Percentiles rank a stretch among this genome's conserved stretches.
Conservation (phyloP, 1,140 invertebrate species). For the Orius insidiosus region DNA sequence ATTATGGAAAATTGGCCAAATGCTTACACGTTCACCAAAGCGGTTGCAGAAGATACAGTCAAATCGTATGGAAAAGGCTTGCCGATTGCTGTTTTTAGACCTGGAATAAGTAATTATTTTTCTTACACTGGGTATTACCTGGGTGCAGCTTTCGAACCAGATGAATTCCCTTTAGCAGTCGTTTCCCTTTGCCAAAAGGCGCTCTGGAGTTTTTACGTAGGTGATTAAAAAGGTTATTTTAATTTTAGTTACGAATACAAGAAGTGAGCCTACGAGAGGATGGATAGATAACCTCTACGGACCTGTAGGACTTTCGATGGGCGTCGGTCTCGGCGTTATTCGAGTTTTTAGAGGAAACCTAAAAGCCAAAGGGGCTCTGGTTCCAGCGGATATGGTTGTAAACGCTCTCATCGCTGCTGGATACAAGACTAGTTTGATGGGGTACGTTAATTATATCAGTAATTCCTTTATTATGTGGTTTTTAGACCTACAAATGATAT, state of each 20-base stretch:
- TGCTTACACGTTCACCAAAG: slow-evolving; percentile 50
- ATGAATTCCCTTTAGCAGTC: too few relatives aligned
- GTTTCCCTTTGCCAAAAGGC: too few relatives aligned
- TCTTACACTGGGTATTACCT: too few relatives aligned
- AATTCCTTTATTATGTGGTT: too few relatives aligned
- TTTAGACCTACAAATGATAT: slow-evolving; percentile 22
- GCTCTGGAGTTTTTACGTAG: too few relatives aligned
- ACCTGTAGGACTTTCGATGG: slow-evolving; percentile 40
- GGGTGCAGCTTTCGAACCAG: too few relatives aligned
- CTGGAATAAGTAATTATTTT: slow-evolving; percentile 33
- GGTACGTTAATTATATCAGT: slow-evolving; percentile 13
- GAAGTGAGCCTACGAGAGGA: slow-evolving; percentile 30
- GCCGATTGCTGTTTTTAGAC: slow-evolving; percentile 36
- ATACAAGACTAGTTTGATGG: slow-evolving; percentile 33
- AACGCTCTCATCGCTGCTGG: slow-evolving; percentile 57
- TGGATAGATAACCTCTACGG: slow-evolving; percentile 70
- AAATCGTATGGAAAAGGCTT: slow-evolving; percentile 32
- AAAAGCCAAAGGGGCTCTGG: slow-evolving; percentile 43
- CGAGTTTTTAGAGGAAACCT: slow-evolving; percentile 37
- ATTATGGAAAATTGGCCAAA: slow-evolving; percentile 42
- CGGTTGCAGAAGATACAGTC: slow-evolving; percentile 40
- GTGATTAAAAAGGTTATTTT: too few relatives aligned
- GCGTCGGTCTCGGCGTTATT: slow-evolving; percentile 42
- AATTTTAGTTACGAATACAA: slow-evolving; percentile 25
- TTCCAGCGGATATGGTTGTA: slow-evolving; percentile 61